phyloP scores from a whole-genome alignment of 2,113 vertebrate genomes.

The Anarrhichthys ocellatus region DNA sequence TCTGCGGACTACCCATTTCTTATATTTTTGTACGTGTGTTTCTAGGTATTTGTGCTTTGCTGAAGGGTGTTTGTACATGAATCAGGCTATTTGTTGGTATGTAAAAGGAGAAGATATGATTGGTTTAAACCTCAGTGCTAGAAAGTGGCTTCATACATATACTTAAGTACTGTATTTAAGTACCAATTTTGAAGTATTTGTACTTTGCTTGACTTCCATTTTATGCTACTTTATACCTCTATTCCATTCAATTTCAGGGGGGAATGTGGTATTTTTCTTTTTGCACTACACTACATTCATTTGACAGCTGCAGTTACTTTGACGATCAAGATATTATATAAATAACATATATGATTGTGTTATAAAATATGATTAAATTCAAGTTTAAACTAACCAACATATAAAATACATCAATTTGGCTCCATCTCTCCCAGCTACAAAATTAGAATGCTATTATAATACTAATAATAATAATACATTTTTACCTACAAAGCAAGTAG shows the following conservation, averaged over 20 bases:
- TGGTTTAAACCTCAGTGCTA: neutral
- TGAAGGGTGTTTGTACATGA: neutral
- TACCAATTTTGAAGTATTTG: neutral
- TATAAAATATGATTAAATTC: neutral
- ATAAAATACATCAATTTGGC: neutral
- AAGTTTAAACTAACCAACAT: neutral
- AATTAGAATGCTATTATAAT: neutral
- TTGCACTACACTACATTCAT: neutral
- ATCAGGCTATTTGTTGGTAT: neutral
- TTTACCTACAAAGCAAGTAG: neutral
- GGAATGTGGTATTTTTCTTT: neutral
- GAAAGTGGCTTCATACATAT: neutral
- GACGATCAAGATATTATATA: neutral
- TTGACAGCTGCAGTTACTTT: neutral
- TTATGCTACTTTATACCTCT: neutral
- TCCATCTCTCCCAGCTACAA: neutral
- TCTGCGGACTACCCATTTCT: conserved; percentile 1
- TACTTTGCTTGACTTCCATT: neutral
- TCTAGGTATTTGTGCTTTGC: conserved; percentile 1
- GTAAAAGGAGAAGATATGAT: neutral
- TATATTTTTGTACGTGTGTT: neutral
- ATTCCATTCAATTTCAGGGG: neutral
- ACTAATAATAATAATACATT: too few relatives aligned
- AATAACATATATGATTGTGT: neutral
- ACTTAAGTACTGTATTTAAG: too few relatives aligned